Base-by-base conservation (phyloP, 2,888 invertebrate genomes). In the Eupithecia dodoneata region DNA sequence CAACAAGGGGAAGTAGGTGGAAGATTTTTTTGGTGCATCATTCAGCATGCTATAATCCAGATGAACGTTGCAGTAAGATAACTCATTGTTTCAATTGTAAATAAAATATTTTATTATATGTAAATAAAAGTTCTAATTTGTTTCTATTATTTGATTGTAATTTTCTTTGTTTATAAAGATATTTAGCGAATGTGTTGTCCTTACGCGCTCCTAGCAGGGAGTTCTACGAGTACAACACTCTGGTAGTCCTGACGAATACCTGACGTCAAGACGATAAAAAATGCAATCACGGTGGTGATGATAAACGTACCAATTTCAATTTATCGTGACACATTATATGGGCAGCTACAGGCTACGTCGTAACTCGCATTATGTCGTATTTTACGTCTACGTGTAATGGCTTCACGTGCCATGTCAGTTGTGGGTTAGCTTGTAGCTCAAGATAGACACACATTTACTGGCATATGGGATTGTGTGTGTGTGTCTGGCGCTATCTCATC, bases 231-330 rank as follows among this genome's bases (percentile, higher is more conserved):
- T 30, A 30, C 2, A 63, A 63, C 63, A 59, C 30, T 10, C 30
- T 59, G 18, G 18, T 59, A 59, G 3, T 0, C 30, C 30, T 30
- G 63, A 30, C 63, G 10, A 12, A 63, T 30, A 63, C 63, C 63
- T 63, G 63, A 63, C 63, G 63, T 63, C 30, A 63, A 63, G 63
- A 18, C 70, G 41, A 70, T 87, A 91, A 89, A 91, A 88, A 89
- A 89, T 87, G 89, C 89, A 91, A 92, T 92, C 92, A 90, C 89
- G 82, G 86, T 84, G 83, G 85, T 83, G 89, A 90, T 90, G 91
- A 90, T 90, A 90, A 89, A 91, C 85, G 88, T 88, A 87, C 86
- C 91, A 90, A 89, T 92, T 91, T 92, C 92, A 92, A 92, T 93
- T 91, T 91, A 91, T 91, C 88, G 89, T 87, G 86, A 85, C 89